Evolutionary conservation across 2,888 invertebrate species (phyloP).

Genomic region (Cheilosia vulpina): DNA sequence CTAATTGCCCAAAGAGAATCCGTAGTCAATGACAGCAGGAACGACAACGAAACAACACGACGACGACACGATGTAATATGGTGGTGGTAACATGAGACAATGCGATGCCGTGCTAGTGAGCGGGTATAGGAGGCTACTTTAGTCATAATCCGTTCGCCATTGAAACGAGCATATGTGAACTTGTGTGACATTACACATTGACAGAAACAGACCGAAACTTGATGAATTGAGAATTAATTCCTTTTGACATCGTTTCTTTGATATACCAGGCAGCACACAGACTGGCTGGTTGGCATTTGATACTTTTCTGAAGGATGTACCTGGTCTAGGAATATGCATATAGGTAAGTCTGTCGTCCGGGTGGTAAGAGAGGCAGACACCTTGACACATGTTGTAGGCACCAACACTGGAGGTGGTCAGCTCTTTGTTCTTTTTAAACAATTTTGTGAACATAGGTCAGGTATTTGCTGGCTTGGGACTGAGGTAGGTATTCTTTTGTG

Average conservation of each 20-base stretch:
- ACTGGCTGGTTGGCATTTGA: constrained; percentile 43
- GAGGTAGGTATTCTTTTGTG: too few relatives aligned
- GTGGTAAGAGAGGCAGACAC: constrained; percentile 18
- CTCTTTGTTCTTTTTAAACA: too few relatives aligned
- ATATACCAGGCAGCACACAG: constrained; percentile 9
- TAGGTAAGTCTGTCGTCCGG: neutral
- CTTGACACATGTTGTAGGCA: constrained; percentile 13
- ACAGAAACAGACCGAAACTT: constrained; percentile 80
- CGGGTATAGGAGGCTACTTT: constrained; percentile 26
- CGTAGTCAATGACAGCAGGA: constrained; percentile 20
- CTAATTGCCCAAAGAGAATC: constrained; percentile 65
- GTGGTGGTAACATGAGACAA: constrained; percentile 53
- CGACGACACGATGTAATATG: constrained; percentile 6
- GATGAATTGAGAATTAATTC: constrained; percentile 83
- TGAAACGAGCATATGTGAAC: constrained; percentile 28
- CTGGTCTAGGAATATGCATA: constrained; percentile 2
- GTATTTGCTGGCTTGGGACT: too few relatives aligned
- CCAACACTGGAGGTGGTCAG: constrained; percentile 19
- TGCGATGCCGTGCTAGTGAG: constrained; percentile 25
- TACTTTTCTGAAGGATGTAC: constrained; percentile 58
- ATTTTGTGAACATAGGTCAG: too few relatives aligned
- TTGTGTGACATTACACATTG: constrained; percentile 44
- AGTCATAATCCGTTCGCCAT: constrained; percentile 55
- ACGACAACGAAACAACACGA: constrained; percentile 1
- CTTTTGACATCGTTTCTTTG: constrained; percentile 80